phyloP scores from a whole-genome alignment of 2,113 vertebrate species.

The Anthoscopus minutus region DNA sequence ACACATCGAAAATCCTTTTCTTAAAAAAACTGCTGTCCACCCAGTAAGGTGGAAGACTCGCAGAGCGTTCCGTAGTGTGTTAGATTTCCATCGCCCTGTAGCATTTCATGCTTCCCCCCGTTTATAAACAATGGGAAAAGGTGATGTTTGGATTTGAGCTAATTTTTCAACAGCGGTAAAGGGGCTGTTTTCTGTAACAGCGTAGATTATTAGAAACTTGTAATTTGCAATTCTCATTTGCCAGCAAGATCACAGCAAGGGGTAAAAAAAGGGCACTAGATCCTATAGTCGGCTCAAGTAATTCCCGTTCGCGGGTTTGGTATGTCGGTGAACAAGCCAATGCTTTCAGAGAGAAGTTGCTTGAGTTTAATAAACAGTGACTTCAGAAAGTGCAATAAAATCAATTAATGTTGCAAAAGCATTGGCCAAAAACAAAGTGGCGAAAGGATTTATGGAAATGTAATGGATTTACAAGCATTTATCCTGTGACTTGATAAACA shows the following conservation, averaged over 20 bases:
- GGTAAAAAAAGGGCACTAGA: background rate
- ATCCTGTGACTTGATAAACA: conserved; percentile 45
- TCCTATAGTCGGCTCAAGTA: background rate
- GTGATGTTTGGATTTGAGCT: background rate
- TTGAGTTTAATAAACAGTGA: conserved; percentile 24
- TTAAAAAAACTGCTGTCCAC: background rate
- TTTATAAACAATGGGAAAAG: background rate
- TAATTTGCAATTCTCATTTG: background rate
- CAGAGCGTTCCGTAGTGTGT: background rate
- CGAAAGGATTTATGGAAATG: conserved; percentile 33
- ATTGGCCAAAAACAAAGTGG: conserved; percentile 12
- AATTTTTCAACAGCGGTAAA: background rate
- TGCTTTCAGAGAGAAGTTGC: background rate
- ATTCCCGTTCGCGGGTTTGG: background rate
- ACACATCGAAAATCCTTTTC: background rate
- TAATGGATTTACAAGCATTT: conserved; percentile 49
- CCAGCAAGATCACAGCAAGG: background rate
- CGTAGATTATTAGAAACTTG: background rate
- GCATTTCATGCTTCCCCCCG: background rate
- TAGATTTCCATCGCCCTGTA: background rate
- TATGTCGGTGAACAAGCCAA: background rate
- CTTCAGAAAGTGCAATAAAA: conserved; percentile 42
- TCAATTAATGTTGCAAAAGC: conserved; percentile 51
- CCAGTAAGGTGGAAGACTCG: background rate
- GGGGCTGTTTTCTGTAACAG: background rate